A percentile compares a stretch with the other conserved stretches of the same genome.
Conservation (phyloP, 2,113 vertebrate genomes). For the Toxostoma redivivum region DNA sequence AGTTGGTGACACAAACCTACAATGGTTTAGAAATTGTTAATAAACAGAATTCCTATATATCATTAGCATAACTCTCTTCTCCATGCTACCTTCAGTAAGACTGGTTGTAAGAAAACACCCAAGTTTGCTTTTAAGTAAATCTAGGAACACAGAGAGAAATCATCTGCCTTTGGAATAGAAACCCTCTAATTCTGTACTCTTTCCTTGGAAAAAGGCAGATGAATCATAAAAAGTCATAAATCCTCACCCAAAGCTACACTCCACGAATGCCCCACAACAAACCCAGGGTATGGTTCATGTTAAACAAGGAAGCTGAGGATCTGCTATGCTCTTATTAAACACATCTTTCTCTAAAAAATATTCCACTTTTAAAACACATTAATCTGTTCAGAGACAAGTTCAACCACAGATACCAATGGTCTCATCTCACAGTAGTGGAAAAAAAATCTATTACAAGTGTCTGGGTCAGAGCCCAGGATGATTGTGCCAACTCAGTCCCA, state of each 20-base stretch:
- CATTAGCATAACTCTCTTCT: neutral
- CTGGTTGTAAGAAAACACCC: neutral
- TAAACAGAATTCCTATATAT: neutral
- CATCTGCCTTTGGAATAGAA: neutral
- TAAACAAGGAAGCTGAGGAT: neutral
- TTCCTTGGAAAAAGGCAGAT: neutral
- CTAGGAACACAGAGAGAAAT: neutral
- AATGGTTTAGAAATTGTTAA: neutral
- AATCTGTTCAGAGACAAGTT: neutral
- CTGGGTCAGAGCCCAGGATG: neutral
- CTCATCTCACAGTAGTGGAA: neutral
- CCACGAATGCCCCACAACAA: neutral
- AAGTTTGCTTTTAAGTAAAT: neutral
- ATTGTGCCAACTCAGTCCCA: neutral
- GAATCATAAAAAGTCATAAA: neutral
- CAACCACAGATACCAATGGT: fast-evolving
- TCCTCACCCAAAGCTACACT: neutral
- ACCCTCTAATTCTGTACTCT: neutral
- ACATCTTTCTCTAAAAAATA: neutral
- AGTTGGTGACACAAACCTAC: slow-evolving; percentile 83
- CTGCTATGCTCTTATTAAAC: neutral
- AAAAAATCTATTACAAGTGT: neutral
- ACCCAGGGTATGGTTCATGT: neutral
- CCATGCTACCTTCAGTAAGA: neutral
- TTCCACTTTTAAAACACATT: neutral